phyloP scores from a whole-genome alignment of 2,113 vertebrate species.

The Bufo gargarizans region DNA sequence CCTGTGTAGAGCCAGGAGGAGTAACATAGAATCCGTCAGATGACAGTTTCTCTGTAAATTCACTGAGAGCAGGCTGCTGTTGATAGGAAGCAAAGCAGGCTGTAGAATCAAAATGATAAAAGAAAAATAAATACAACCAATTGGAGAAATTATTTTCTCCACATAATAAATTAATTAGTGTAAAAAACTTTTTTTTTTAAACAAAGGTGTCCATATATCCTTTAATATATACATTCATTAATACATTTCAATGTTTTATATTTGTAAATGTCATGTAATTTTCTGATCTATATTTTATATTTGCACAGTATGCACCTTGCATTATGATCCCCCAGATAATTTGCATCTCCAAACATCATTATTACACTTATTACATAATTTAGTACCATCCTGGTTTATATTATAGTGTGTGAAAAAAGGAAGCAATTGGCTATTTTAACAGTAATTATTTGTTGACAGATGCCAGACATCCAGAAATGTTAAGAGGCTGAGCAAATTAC shows the following conservation, averaged over 20 bases:
- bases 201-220: not conserved
- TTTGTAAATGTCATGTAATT: not conserved
- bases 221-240: not conserved
- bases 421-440: slow-evolving; percentile 1
- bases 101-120: too few relatives aligned
- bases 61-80: too few relatives aligned
- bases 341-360: not conserved
- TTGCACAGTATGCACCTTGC: not conserved
- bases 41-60: too few relatives aligned
- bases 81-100: too few relatives aligned
- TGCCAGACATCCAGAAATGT: slow-evolving; percentile 23
- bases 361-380: slow-evolving; percentile 1
- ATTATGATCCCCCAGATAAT: not conserved
- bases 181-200: too few relatives aligned
- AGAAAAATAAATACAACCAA: too few relatives aligned
- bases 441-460: slow-evolving; percentile 16
- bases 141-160: too few relatives aligned
- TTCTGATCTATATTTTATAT: not conserved
- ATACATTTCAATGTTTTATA: not conserved
- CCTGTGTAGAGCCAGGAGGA: too few relatives aligned
- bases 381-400: not conserved
- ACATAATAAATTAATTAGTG: too few relatives aligned
- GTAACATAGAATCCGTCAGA: too few relatives aligned
- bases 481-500: slow-evolving; percentile 5
- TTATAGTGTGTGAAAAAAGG: not conserved